These are phyloP conservation scores for Polyommatus icarus DNA, from an alignment of 2,888 invertebrate species.

Conservation along the genomic window DNA sequence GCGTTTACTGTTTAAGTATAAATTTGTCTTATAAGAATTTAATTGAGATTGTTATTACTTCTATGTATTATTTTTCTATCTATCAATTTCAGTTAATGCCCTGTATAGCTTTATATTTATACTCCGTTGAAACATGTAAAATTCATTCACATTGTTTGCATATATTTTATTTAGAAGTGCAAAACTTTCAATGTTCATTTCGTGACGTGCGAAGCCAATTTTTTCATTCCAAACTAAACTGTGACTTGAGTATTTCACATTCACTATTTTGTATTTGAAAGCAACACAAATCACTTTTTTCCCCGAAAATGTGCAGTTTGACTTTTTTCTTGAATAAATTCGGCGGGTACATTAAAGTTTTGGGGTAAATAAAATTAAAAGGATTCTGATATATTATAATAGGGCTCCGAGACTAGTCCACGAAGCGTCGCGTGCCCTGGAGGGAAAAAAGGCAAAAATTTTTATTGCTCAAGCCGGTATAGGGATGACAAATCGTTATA, in stretches of 20 bases:
- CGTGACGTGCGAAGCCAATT: not conserved
- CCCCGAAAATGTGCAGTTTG: not conserved
- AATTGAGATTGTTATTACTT: too few species aligned
- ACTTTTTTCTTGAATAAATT: not conserved
- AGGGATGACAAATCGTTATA: conserved; percentile 74
- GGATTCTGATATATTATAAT: conserved; percentile 62
- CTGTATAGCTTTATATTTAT: not conserved
- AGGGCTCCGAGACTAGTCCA: conserved; percentile 53
- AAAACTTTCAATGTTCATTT: not conserved
- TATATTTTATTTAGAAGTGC: not conserved
- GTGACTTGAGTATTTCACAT: not conserved
- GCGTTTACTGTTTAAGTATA: too few species aligned
- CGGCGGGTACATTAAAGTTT: conserved; percentile 26
- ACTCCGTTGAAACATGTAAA: not conserved
- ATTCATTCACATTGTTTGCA: not conserved
- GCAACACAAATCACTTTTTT: conserved; percentile 6
- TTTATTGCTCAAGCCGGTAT: conserved; percentile 70
- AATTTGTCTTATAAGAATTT: too few species aligned
- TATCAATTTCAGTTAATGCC: too few species aligned
- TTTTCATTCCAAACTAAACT: not conserved
- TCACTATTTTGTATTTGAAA: not conserved
- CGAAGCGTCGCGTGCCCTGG: conserved; percentile 73
- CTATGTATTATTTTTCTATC: too few species aligned
- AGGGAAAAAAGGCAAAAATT: conserved; percentile 66
- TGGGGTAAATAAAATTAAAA: conserved; percentile 48